Base-by-base conservation (phyloP, 2,113 vertebrate genomes). In the Myiopsitta monachus region DNA sequence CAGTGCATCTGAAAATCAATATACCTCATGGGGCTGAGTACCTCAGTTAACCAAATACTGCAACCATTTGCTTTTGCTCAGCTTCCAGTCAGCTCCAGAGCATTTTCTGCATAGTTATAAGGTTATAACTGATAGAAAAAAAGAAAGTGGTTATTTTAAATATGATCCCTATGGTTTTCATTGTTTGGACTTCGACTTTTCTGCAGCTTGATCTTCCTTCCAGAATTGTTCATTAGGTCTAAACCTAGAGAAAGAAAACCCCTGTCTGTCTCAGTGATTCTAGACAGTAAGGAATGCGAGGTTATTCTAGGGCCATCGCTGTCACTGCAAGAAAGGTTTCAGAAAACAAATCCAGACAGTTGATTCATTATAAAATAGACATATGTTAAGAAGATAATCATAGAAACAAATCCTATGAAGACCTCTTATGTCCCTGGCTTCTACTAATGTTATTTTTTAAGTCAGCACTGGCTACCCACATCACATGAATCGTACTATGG, bases 331-430 rank as follows among this genome's bases (percentile, higher is more conserved):
- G 62, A 73, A 92, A 82, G 68, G 31, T 70, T 94, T 94, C 43
- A 82, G 49, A 75, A 96, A 93, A 77, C 52, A 93, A 83, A 83
- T 61, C 57, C 74, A 76, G 95, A 66, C 81, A 83, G 81, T 80
- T 91, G 94, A 94, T 95, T 94, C 59, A 80, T 89, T 89, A 43
- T 59, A 74, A 77, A 93, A 76, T 54, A 95, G 88, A 80, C 46
- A 51, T 61, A 94, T 91, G 44, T 91, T 96, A 89, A 31, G 70
- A 87, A 57, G 63, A 82, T 80, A 80, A 94, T 87, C 1, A 73
- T 43, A 67, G 92, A 76, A 91, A 85, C 62, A 94, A 94, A 95
- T 87, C 83, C 84, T 76, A 1, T 51, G 38, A 95, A 96, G 86
- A 59, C 14, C 26, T 94, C 66, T 84, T 82, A 72, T 72, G 36